phyloP scores from a whole-genome alignment of 2,797 vertebrate species.

The Rhinogobio ventralis region DNA sequence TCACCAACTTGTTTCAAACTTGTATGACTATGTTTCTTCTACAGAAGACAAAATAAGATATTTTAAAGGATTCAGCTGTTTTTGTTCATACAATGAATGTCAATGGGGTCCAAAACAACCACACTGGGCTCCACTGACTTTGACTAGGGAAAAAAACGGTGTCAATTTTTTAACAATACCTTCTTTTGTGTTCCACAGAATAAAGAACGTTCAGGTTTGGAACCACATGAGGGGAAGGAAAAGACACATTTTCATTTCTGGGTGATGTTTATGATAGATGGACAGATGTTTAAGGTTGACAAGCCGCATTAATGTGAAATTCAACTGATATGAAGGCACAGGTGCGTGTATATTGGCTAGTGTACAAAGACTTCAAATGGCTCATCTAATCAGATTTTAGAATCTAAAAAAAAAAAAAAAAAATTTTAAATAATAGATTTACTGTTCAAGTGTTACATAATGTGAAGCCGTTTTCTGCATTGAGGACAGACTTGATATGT shows the following conservation, averaged over 20 bases:
- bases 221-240: neutral
- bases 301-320: neutral
- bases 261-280: neutral
- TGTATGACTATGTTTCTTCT: neutral
- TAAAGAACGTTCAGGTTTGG: neutral
- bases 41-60: neutral
- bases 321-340: neutral
- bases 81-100: neutral
- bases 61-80: neutral
- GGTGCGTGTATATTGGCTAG: neutral
- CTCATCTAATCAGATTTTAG: neutral
- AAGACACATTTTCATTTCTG: neutral
- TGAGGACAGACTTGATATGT: neutral
- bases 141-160: neutral
- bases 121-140: neutral
- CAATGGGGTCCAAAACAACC: neutral
- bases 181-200: neutral
- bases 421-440: neutral
- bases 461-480: neutral
- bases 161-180: neutral
- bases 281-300: neutral
- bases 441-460: constrained; percentile 9
- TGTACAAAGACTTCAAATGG: neutral
- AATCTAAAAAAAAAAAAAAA: neutral
- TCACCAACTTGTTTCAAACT: neutral